Base-by-base conservation (phyloP, 2,113 vertebrate genomes). In the Hymenochirus boettgeri region DNA sequence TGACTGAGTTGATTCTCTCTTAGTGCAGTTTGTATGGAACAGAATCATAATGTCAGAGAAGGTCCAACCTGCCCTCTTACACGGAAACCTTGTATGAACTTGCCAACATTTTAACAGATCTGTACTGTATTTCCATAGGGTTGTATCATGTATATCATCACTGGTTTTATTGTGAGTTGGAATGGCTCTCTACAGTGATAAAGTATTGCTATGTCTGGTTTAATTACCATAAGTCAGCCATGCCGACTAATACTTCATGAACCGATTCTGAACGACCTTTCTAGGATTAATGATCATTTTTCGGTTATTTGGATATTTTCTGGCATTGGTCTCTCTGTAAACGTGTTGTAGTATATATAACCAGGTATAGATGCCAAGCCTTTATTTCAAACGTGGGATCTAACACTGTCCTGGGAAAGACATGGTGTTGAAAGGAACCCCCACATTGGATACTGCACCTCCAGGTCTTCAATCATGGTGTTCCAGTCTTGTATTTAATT, bases 361-460 rank as follows among this genome's bases (percentile, higher is more conserved):
- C 88, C 88, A 0, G 86, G 88, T 45, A 90, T 77, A 0, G 56
- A 1, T 64, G 72, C 90, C 89, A 91, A 77, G 33, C 73, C 75
- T 48, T 74, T 77, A 21, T 62, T 0, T 33, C 0, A 61, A 42
- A 2, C 22, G 21, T 19, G 19, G 61, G 29, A 8, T 7, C n/a
- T 1, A 37, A n/a, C 17, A 27, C 35, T 1, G 9, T 18, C 17
- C 17, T 25, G 3, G 70, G 63, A 33, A 71, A 69, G 31, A 26
- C 11, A 21, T 46, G 23, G 17, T 47, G 45, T 15, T 67, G 57
- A 46, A 67, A 51, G n/a, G 13, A 35, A 70, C 29, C 13, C 23
- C 51, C 17, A 31, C 29, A 1, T 45, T 2, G 55, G 50, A 31
- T 33, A 24, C 3, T 8, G 11, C 4, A 50, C 22, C 21, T 55